These are phyloP conservation scores for Melikaiella ostensackeni DNA, from an alignment of 2,888 invertebrate species.

Conservation along the genomic window DNA sequence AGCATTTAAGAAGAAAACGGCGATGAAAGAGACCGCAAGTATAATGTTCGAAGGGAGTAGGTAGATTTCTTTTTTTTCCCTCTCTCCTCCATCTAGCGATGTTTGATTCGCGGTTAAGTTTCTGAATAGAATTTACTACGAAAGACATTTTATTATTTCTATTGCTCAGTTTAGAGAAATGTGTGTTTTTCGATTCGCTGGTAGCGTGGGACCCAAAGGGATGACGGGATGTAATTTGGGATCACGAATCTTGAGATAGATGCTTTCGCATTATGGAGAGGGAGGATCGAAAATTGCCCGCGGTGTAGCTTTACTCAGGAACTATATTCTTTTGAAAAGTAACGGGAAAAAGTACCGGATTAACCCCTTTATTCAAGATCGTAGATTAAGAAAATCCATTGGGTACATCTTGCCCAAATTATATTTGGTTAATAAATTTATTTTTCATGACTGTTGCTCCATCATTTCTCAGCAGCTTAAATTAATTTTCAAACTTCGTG, in stretches of 20 bases:
- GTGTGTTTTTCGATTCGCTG: slow-evolving; percentile 25
- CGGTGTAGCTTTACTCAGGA: slow-evolving; percentile 34
- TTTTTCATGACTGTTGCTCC: not conserved
- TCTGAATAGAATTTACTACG: slow-evolving; percentile 34
- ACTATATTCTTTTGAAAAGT: slow-evolving; percentile 22
- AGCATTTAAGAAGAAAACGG: slow-evolving; percentile 51
- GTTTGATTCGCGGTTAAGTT: slow-evolving; percentile 36
- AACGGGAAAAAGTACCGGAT: slow-evolving; percentile 20
- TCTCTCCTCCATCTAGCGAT: slow-evolving; percentile 13
- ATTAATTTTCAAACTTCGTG: too few species aligned
- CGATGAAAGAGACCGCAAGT: slow-evolving; percentile 55
- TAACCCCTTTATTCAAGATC: not conserved
- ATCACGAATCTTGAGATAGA: slow-evolving; percentile 28
- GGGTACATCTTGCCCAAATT: not conserved
- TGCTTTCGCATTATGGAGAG: slow-evolving; percentile 26
- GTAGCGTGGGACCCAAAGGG: slow-evolving; percentile 36
- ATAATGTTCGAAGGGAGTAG: slow-evolving; percentile 56
- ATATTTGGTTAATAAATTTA: not conserved
- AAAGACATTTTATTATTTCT: slow-evolving; percentile 39
- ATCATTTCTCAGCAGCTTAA: too few species aligned
- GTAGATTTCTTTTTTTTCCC: slow-evolving; percentile 53
- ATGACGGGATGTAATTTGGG: slow-evolving; percentile 27
- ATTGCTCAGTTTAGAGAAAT: slow-evolving; percentile 26
- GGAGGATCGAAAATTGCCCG: slow-evolving; percentile 37
- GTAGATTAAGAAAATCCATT: slow-evolving; percentile 10